These are phyloP conservation scores for Drosophila nannoptera DNA, from an alignment of 1,140 invertebrate species.

Conservation along the genomic window DNA sequence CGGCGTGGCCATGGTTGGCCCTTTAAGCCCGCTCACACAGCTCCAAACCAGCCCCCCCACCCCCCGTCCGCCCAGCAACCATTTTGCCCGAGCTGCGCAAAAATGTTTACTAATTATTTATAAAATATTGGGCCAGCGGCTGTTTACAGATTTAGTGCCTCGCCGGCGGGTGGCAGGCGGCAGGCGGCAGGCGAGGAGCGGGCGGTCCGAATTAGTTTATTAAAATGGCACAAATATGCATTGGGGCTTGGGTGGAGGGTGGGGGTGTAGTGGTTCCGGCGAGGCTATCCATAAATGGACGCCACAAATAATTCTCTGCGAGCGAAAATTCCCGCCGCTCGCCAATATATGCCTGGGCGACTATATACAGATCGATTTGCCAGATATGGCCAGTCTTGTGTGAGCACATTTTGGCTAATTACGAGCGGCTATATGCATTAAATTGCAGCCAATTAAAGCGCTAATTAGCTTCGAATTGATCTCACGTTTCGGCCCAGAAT, in stretches of 20 bases:
- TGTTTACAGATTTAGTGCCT: slow-evolving; percentile 59
- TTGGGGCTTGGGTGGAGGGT: slow-evolving; percentile 27
- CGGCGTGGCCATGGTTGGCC: slow-evolving; percentile 2
- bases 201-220: slow-evolving; percentile 49
- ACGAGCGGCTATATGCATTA: too few relatives aligned
- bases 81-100: slow-evolving; percentile 32
- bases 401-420: too few relatives aligned
- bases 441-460: too few relatives aligned
- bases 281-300: not conserved
- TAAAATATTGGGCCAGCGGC: slow-evolving; percentile 64
- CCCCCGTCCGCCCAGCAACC: not conserved
- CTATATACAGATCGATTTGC: too few relatives aligned
- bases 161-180: too few relatives aligned
- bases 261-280: too few relatives aligned
- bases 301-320: slow-evolving; percentile 9
- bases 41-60: not conserved
- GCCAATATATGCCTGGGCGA: too few relatives aligned
- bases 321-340: too few relatives aligned
- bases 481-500: too few relatives aligned
- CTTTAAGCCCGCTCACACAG: not conserved
- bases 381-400: too few relatives aligned
- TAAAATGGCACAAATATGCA: slow-evolving; percentile 53
- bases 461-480: too few relatives aligned
- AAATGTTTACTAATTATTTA: slow-evolving; percentile 72
- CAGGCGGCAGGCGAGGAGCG: not conserved